Conservation (phyloP, 2,113 vertebrate genomes). For the Actenoides hombroni region DNA sequence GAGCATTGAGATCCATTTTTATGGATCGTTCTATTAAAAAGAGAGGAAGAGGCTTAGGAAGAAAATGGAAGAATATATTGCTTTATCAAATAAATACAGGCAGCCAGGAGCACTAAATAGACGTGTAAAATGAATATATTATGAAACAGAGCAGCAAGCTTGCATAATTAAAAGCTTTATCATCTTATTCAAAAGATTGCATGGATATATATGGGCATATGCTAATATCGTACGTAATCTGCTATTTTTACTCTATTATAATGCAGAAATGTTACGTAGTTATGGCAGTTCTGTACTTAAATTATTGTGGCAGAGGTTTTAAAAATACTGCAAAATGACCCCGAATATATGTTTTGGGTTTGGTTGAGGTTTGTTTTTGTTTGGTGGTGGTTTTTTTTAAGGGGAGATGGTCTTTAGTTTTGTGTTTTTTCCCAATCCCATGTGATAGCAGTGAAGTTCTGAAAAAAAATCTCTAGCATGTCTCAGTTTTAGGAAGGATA, state of each 20-base stretch:
- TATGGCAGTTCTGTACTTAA: neutral
- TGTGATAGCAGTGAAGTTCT: neutral
- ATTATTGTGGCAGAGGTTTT: neutral
- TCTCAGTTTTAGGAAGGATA: neutral
- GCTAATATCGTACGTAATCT: neutral
- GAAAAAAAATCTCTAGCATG: neutral
- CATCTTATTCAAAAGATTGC: neutral
- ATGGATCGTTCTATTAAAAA: neutral
- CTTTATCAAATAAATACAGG: neutral
- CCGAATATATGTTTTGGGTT: neutral
- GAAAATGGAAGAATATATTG: neutral
- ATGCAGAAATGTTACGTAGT: neutral
- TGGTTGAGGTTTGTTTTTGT: neutral
- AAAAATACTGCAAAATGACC: neutral
- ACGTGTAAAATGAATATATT: neutral
- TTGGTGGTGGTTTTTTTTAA: neutral
- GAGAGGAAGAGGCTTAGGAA: neutral
- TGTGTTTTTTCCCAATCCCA: neutral
- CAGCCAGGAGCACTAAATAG: neutral
- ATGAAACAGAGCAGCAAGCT: neutral
- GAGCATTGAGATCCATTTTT: neutral
- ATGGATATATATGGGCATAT: neutral
- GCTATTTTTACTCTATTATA: neutral
- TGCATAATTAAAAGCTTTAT: neutral
- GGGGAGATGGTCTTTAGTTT: accelerated